phyloP scores from a whole-genome alignment of 2,113 vertebrate genomes.

The Acrocephalus kingi region DNA sequence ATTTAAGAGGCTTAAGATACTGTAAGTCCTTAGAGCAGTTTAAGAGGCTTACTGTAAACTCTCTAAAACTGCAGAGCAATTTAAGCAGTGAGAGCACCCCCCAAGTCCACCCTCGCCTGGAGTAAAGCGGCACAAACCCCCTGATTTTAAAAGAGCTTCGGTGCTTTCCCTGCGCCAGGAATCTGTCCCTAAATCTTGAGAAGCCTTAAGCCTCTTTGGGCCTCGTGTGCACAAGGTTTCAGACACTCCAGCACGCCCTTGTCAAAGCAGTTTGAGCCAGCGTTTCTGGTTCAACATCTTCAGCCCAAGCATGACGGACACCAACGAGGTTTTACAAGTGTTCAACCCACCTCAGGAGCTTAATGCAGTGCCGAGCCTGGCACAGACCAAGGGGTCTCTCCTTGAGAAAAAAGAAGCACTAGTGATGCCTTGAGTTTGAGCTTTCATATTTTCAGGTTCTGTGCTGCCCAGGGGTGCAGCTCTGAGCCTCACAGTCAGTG shows the following conservation, averaged over 20 bases:
- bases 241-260: conserved; percentile 9
- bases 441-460: too few relatives aligned
- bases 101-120: not conserved
- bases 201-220: conserved; percentile 43
- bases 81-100: conserved; percentile 15
- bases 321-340: not conserved
- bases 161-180: not conserved
- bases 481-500: too few relatives aligned
- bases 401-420: not conserved
- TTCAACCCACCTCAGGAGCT: not conserved
- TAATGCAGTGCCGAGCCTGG: not conserved
- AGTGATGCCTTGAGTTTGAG: too few relatives aligned
- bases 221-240: not conserved
- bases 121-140: conserved; percentile 1
- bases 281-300: not conserved
- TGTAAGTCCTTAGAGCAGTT: conserved; percentile 53
- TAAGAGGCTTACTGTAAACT: conserved; percentile 65
- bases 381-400: not conserved
- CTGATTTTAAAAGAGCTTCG: not conserved
- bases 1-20: conserved; percentile 60
- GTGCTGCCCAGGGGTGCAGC: too few relatives aligned
- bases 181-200: conserved; percentile 8
- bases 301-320: not conserved
- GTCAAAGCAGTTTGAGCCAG: not conserved
- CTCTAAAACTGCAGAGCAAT: conserved; percentile 59